Base-by-base conservation (phyloP, 2,113 vertebrate species). In the Hippocampus zosterae region DNA sequence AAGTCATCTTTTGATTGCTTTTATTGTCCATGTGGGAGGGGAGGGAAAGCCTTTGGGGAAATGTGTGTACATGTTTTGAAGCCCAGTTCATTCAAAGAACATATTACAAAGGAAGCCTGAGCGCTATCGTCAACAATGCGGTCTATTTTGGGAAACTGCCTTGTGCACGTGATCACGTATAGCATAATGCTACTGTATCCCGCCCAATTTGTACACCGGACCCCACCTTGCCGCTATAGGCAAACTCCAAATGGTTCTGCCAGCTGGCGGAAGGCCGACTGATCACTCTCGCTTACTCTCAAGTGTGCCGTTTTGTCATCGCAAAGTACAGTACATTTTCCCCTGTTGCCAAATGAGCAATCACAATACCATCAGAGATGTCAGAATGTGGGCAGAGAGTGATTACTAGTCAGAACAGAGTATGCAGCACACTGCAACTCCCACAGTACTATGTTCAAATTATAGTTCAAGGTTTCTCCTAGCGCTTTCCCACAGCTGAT, bases 211-310 rank as follows among this genome's bases (percentile, higher is more conserved):
- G 42, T 68, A 78, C 50, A 6, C 70, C 29, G 57, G 67, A 76
- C 87, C 78, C 70, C 84, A 72, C 80, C 82, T 83, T 80, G 81
- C 70, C 72, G 60, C 82, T 89, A 77, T 69, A 80, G 87, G 80
- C 80, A 79, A 18, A 50, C 25, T 67, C 70, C 57, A 65, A 80
- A 85, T 80, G 73, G 79, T 10, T 78, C 68, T 65, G 77, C 79
- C 85, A 88, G 83, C 84, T 87, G 85, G 75, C 77, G 64, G 64
- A 62, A 25, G 61, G 69, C 72, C 40, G 21, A 64, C 18, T 65
- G 69, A 78, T 73, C 64, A 60, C 73, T 60, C 68, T 76, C 37
- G 61, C 46, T 75, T 72, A 69, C 77, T 85, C 85, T 77, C 84
- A 48, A 23, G 66, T 2, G 78, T n/a, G 23, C 66, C 42, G 52